Evolutionary conservation across 1,140 invertebrate genomes (phyloP), one percentile per base, ranked within the genome.

Genomic region (Eumeta japonica): DNA sequence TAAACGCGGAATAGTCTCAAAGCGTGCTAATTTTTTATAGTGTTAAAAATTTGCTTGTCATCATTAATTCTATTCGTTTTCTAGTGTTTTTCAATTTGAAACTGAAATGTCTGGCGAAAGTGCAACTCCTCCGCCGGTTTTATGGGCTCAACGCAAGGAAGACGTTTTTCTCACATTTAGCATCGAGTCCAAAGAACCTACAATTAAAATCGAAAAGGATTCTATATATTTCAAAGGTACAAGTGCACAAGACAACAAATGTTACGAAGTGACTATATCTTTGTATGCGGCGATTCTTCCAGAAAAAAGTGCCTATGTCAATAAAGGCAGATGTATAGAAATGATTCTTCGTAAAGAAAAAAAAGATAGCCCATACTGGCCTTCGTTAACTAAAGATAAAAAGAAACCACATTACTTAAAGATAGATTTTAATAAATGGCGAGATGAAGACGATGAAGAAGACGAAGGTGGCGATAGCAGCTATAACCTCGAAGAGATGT

Each of bases 401-500:
- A 85, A 85, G 61, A 96, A 96, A 71, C 84, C 87, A 48, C 94
- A 97, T 68, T 98, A 94, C 88, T 79, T 98, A 45, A 97, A 96
- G 76, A 87, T 92, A 57, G 95, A 98, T 65, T 98, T 98, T 64
- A 90, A 92, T 58, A 96, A 94, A 74, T 98, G 94, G 94, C 88
- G 86, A 67, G 95, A 98, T 79, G 94, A 97, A 74, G 91, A 68
- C 35, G 67, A 72, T 28, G 66, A 70, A 45, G 57, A 63, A 13
- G 64, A 63, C 35, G 58, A 57, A 20, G 62, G 45, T 34, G 50
- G 47, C 16, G 55, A 49, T 16, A 51, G 38, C 24, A 45, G 31
- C 15, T n/a, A 3, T 7, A 35, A 40, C 13, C 48, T 74, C 31
- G 55, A 59, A 41, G 59, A 72, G 34, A 60, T 74, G 59, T 48